Percentiles rank a stretch among this genome's conserved stretches.
phyloP scores from a whole-genome alignment of 2,797 vertebrate genomes.

The Glyptemys insculpta region DNA sequence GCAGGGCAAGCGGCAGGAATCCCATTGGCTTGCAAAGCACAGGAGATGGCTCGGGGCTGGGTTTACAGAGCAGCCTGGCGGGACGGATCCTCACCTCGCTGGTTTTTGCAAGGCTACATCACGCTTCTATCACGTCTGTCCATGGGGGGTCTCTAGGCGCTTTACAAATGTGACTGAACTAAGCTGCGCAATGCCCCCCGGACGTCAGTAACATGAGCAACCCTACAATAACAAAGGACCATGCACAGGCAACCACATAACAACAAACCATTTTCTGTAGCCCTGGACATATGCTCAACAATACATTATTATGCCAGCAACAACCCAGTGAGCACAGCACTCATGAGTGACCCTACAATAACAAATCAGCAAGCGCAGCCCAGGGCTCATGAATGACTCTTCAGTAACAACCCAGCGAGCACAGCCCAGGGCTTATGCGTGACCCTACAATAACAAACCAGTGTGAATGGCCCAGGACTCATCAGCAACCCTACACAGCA shows the following conservation, averaged over 20 bases:
- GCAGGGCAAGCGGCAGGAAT: not conserved
- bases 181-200: not conserved
- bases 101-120: not conserved
- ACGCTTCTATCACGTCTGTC: not conserved
- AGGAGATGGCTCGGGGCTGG: no score
- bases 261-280: not conserved
- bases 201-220: not conserved
- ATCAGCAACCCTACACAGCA: no score
- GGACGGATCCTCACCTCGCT: rapidly evolving
- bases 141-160: not conserved
- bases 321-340: not conserved
- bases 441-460: not conserved
- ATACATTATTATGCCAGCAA: not conserved
- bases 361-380: no score
- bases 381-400: no score
- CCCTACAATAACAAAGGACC: not conserved
- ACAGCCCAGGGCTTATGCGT: no score
- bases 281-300: not conserved
- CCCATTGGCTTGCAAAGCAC: not conserved
- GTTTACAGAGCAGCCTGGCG: not conserved
- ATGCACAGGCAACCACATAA: not conserved
- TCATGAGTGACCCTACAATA: not conserved
- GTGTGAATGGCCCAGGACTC: no score
- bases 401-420: no score
- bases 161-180: not conserved